phyloP scores from a whole-genome alignment of 1,140 invertebrate genomes.

The Stegodyphus mimosarum region DNA sequence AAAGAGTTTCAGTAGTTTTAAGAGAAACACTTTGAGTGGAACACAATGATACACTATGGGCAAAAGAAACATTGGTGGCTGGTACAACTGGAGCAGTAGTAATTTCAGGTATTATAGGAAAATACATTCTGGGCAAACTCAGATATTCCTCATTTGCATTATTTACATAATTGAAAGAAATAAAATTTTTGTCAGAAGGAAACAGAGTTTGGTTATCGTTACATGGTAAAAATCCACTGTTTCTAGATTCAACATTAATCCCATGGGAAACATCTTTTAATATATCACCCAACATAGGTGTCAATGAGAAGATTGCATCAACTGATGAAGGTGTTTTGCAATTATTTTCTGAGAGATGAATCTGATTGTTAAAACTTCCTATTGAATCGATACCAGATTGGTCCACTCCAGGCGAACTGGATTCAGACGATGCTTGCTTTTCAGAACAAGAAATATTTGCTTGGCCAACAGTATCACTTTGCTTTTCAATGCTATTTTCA shows the following conservation, averaged over 20 bases:
- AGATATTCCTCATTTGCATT: constrained; percentile 49
- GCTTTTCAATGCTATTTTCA: neutral
- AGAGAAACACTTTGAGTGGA: constrained; percentile 32
- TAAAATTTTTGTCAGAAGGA: constrained; percentile 37
- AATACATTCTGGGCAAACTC: constrained; percentile 50
- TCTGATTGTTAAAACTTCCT: constrained; percentile 38
- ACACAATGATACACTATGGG: constrained; percentile 47
- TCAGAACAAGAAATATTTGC: neutral
- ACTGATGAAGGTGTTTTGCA: constrained; percentile 50
- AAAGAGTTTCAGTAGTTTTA: constrained; percentile 36
- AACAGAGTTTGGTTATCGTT: constrained; percentile 39
- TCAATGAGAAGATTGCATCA: constrained; percentile 45
- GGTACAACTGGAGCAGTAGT: constrained; percentile 25
- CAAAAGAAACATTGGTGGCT: constrained; percentile 49
- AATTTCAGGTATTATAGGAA: constrained; percentile 32
- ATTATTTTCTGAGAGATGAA: constrained; percentile 44
- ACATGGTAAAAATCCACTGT: constrained; percentile 13
- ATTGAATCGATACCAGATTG: constrained; percentile 31
- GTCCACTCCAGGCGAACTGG: neutral
- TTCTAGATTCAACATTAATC: constrained; percentile 17
- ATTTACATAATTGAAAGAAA: constrained; percentile 31
- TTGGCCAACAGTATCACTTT: neutral
- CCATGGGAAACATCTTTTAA: constrained; percentile 52
- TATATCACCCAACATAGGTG: constrained; percentile 41
- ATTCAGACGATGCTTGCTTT: constrained; percentile 30